These are phyloP conservation scores for Digitonthophagus gazella DNA, from an alignment of 2,888 invertebrate species.

Conservation along the genomic window DNA sequence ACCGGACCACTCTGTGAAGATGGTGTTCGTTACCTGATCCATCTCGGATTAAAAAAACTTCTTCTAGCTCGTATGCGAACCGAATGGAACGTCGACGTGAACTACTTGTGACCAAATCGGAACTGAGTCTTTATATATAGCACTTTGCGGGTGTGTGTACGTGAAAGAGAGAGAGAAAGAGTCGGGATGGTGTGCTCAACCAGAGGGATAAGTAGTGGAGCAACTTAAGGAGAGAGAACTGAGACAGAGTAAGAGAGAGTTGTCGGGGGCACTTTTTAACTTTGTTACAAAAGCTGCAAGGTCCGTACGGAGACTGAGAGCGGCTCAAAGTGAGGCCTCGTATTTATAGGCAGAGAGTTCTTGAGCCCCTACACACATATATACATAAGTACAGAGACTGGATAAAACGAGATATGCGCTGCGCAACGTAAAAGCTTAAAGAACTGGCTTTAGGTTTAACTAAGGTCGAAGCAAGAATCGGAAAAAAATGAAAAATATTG, in stretches of 20 bases:
- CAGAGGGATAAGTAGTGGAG: no score
- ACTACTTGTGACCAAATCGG: neutral
- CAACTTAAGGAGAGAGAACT: no score
- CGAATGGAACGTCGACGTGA: slow-evolving; percentile 7
- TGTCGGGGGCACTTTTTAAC: slow-evolving; percentile 2
- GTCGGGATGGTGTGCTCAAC: no score
- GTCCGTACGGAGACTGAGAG: slow-evolving; percentile 24
- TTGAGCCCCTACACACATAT: neutral
- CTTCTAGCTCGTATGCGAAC: slow-evolving; percentile 6
- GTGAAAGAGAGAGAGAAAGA: no score
- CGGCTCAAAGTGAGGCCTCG: slow-evolving; percentile 11
- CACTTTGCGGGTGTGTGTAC: no score
- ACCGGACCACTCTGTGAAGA: slow-evolving; percentile 41
- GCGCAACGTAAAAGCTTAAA: no score
- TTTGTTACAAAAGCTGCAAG: slow-evolving; percentile 16
- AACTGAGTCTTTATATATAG: slow-evolving; percentile 11
- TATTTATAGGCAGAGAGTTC: slow-evolving; percentile 23
- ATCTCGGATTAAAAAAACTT: no score
- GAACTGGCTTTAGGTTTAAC: no score
- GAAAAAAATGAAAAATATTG: no score
- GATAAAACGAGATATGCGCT: neutral
- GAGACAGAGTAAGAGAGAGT: no score
- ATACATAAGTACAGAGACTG: no score
- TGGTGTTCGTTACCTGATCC: slow-evolving; percentile 47
- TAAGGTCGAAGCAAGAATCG: no score